Evolutionary conservation across 2,888 invertebrate genomes (phyloP), one percentile per base, ranked within the genome.

Genomic region (Hybos culiciformis): DNA sequence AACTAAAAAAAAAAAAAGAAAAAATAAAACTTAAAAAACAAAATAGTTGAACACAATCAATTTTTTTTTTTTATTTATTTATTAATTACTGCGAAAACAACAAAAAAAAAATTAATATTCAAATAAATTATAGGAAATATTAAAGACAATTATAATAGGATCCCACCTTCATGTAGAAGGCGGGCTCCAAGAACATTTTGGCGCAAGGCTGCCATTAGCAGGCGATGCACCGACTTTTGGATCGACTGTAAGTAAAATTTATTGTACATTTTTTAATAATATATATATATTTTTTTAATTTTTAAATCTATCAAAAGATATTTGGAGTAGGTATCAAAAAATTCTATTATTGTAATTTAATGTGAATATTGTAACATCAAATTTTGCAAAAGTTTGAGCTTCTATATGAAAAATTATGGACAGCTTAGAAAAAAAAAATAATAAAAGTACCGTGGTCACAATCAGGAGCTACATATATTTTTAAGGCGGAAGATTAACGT

Each of bases 151-250:
- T 36, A 20, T n/a, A n/a, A n/a, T 19, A 36, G 52, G 50, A 49
- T 49, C 52, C 52, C 53, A 51, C 50, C 55, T 55, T 47, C 48
- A 47, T 51, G 50, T 49, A 48, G 51, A 49, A 50, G 52, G 52
- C 50, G 54, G 58, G 54, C 49, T 56, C 51, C 50, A 47, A 51
- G 46, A 52, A n/a, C n/a, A n/a, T n/a, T n/a, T 51, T 58, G 58
- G 55, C 56, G 54, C 54, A 54, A 56, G 59, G 56, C 62, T 63
- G 63, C 59, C 59, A 61, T 56, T 60, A 59, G 59, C 64, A 60
- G 66, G 66, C 65, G 56, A 66, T 66, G 66, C 66, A 63, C 63
- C 66, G 65, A 54, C 58, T 60, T 59, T 60, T 56, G 61, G 59
- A 60, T 58, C 62, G 59, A 66, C 56, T 59, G 66, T 66, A 51